Evolutionary conservation across 2,113 vertebrate genomes (phyloP).

Genomic region (Axis porcinus): DNA sequence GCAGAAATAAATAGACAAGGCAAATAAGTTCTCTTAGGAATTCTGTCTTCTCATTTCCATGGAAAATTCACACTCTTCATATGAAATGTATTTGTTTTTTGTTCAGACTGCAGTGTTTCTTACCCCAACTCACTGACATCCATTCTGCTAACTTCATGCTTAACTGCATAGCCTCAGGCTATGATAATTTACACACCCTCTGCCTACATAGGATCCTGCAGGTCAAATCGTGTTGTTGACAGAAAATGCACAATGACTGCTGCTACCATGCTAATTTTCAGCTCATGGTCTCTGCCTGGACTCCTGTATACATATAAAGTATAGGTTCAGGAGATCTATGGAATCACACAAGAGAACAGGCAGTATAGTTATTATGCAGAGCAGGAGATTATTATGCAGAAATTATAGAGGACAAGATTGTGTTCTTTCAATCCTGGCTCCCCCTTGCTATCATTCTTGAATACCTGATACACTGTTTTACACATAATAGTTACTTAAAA

Average conservation of each 20-base stretch:
- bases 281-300: not conserved
- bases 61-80: slow-evolving; percentile 50
- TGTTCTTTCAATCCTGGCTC: not conserved
- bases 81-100: slow-evolving; percentile 53
- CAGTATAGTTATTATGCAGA: not conserved
- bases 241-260: not conserved
- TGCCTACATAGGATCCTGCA: not conserved
- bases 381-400: not conserved
- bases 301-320: not conserved
- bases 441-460: not conserved
- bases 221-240: not conserved
- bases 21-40: slow-evolving; percentile 58
- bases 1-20: slow-evolving; percentile 64
- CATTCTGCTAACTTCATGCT: slow-evolving; percentile 25
- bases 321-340: not conserved
- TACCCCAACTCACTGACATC: slow-evolving; percentile 6
- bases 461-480: not conserved
- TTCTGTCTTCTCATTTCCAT: slow-evolving; percentile 55
- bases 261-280: not conserved
- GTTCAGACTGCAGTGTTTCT: not conserved
- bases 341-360: not conserved
- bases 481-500: not conserved
- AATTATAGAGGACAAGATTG: not conserved
- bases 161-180: not conserved
- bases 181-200: slow-evolving; percentile 14